Conservation (phyloP, 2,888 invertebrate genomes). For the Andrena trimmerana region DNA sequence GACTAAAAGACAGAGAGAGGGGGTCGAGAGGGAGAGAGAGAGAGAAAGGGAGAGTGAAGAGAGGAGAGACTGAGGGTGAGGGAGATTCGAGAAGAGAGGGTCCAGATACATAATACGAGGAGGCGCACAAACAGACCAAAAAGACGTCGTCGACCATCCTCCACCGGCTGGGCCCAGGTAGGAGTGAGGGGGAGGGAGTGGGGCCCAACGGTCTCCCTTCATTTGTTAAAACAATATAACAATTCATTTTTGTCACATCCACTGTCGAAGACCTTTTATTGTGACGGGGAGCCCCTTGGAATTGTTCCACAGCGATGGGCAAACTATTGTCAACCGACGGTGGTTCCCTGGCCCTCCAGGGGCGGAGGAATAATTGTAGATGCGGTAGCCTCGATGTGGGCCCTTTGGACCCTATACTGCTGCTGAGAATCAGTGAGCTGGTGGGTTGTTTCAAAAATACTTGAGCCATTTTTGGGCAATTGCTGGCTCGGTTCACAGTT, state of each 20-base stretch:
- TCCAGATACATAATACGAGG: constrained; percentile 78
- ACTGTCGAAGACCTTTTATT: constrained; percentile 79
- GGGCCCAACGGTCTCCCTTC: constrained; percentile 74
- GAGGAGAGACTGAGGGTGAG: constrained; percentile 24
- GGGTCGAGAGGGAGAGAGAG: constrained; percentile 49
- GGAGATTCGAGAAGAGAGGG: constrained; percentile 63
- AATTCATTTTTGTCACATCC: constrained; percentile 84
- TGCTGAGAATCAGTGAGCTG: not conserved
- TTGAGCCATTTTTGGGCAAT: no score
- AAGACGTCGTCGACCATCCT: constrained; percentile 43
- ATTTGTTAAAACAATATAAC: constrained; percentile 84
- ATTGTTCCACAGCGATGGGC: constrained; percentile 70
- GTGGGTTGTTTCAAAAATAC: no score
- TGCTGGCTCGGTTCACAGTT: no score
- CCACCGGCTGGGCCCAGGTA: constrained; percentile 27
- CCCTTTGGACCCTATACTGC: not conserved
- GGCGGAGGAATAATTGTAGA: constrained; percentile 37
- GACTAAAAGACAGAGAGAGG: constrained; percentile 16
- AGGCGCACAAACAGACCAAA: constrained; percentile 61
- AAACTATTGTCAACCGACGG: constrained; percentile 73
- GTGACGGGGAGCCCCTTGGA: constrained; percentile 69
- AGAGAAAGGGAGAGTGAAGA: constrained; percentile 33
- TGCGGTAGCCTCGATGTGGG: not conserved
- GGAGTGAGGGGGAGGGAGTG: constrained; percentile 47
- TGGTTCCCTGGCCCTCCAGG: constrained; percentile 32